phyloP scores from a whole-genome alignment of 2,888 invertebrate genomes.

The Drosophila peninsularis region DNA sequence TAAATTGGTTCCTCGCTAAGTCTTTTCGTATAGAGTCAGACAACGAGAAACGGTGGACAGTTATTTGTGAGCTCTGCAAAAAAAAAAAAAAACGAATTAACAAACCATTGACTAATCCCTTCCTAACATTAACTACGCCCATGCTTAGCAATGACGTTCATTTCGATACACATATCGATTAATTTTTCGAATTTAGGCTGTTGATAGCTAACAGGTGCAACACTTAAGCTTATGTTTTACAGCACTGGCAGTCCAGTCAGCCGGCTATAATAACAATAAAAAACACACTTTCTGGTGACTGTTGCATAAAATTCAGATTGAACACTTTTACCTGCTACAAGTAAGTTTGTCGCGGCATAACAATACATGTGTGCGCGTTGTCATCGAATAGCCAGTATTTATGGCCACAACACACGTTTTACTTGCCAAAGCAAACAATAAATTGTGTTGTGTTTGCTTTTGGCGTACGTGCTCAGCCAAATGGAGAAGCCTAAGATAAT shows the following conservation, averaged over 20 bases:
- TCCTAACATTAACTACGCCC: constrained; percentile 13
- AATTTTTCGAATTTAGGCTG: background rate
- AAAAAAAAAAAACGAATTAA: background rate
- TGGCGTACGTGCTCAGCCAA: constrained; percentile 6
- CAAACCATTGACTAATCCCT: background rate
- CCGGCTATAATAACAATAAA: constrained; percentile 46
- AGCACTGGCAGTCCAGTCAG: constrained; percentile 33
- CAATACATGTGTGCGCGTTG: background rate
- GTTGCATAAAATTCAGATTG: constrained; percentile 45
- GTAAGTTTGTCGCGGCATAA: constrained; percentile 20
- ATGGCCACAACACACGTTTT: background rate
- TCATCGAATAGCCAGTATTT: background rate
- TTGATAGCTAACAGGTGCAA: background rate
- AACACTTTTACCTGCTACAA: constrained; percentile 7
- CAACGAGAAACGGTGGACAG: too few species aligned
- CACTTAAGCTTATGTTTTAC: background rate
- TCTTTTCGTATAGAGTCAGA: too few species aligned
- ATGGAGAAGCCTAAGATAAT: background rate
- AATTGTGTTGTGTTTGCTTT: background rate
- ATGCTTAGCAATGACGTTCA: constrained; percentile 4
- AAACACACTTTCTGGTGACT: constrained; percentile 21
- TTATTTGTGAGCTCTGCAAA: too few species aligned
- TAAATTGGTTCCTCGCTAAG: too few species aligned
- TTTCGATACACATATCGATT: constrained; percentile 24
- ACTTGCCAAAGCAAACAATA: background rate